Conservation (phyloP, 1,140 invertebrate species). For the Brachionus manjavacas region DNA sequence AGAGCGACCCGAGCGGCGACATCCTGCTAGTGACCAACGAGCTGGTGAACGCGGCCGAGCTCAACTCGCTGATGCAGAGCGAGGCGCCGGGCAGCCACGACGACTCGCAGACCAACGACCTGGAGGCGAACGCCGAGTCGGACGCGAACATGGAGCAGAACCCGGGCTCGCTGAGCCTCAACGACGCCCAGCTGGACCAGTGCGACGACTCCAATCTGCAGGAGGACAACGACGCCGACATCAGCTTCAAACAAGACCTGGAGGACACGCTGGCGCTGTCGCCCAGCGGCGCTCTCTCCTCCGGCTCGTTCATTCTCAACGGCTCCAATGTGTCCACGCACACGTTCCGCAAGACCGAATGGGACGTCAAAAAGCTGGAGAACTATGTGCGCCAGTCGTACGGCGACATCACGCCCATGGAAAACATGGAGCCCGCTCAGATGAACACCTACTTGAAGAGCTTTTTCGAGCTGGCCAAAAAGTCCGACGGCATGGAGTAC, state of each 20-base stretch:
- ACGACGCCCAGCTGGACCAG: neutral
- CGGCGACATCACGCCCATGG: slow-evolving; percentile 27
- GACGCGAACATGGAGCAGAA: too few relatives aligned
- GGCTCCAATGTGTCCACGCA: slow-evolving; percentile 30
- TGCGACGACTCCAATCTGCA: slow-evolving; percentile 32
- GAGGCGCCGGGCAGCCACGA: neutral
- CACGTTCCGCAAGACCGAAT: slow-evolving; percentile 38
- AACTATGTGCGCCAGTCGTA: slow-evolving; percentile 7
- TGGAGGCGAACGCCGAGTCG: too few relatives aligned
- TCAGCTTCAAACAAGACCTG: slow-evolving; percentile 30
- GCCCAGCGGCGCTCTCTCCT: neutral
- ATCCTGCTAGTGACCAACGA: neutral
- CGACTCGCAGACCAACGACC: neutral
- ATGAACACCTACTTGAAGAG: slow-evolving; percentile 38
- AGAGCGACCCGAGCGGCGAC: too few relatives aligned
- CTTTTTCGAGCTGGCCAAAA: slow-evolving; percentile 29
- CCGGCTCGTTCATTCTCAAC: neutral
- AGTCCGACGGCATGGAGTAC: slow-evolving; percentile 32
- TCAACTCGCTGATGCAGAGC: neutral
- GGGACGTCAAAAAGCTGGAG: slow-evolving; percentile 18
- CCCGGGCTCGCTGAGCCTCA: neutral
- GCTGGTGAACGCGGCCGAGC: neutral
- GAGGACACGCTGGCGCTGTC: slow-evolving; percentile 7
- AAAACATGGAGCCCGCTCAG: slow-evolving; percentile 13
- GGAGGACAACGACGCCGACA: neutral